phyloP scores from a whole-genome alignment of 30 jellyfish, hydroid and myxozoan species.

The Nemopilema nomurai region DNA sequence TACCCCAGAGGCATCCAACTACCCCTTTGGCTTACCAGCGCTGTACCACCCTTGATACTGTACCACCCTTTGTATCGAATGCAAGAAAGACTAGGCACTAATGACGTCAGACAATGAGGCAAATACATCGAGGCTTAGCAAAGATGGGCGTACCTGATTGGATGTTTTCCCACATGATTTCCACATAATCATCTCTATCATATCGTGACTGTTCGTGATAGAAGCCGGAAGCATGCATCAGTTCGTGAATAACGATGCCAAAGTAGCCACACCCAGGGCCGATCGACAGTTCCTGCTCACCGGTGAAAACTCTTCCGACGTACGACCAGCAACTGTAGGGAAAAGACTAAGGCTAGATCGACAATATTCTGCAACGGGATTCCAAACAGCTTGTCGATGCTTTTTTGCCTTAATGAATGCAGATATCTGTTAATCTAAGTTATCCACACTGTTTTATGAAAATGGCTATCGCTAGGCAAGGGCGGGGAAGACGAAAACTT shows the following conservation, averaged over 20 bases:
- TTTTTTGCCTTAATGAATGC: too few species aligned
- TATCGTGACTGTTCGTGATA: slow-evolving; percentile 51
- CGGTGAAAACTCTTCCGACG: slow-evolving; percentile 33
- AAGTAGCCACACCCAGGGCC: slow-evolving; percentile 18
- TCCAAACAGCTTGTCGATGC: too few species aligned
- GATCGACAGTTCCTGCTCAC: slow-evolving; percentile 13
- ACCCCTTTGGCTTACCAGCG: too few species aligned
- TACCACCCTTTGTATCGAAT: too few species aligned
- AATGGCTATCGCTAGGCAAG: too few species aligned
- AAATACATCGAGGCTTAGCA: neutral
- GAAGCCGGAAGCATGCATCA: slow-evolving; percentile 53
- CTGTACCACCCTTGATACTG: too few species aligned
- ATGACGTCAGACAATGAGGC: too few species aligned
- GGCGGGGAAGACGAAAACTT: too few species aligned
- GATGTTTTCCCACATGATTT: slow-evolving; percentile 47
- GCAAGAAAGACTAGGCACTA: too few species aligned
- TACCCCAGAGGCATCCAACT: too few species aligned
- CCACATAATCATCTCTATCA: slow-evolving; percentile 37
- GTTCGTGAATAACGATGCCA: slow-evolving; percentile 30
- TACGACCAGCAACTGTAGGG: slow-evolving; percentile 46
- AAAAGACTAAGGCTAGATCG: neutral
- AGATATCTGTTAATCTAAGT: too few species aligned
- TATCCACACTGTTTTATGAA: too few species aligned
- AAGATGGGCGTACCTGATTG: neutral
- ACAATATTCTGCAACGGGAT: neutral